A percentile compares a stretch with the other conserved stretches of the same genome.
Evolutionary conservation across 2,888 invertebrate genomes (phyloP).

Genomic region (Microplitis manilae): DNA sequence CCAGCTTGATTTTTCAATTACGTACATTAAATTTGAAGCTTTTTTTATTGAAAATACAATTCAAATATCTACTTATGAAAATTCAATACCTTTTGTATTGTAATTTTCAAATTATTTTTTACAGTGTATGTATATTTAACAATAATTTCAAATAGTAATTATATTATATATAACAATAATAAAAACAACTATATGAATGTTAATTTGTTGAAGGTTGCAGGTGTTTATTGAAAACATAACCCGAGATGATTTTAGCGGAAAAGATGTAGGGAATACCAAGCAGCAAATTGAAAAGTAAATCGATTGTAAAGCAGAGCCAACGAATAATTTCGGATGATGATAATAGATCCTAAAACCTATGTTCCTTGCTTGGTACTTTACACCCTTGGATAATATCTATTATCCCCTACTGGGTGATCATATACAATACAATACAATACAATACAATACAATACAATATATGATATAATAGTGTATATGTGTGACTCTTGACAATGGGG

Average conservation of each 20-base stretch:
- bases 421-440: not conserved
- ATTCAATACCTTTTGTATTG: too few species aligned
- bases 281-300: constrained; percentile 65
- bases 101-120: too few species aligned
- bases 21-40: too few species aligned
- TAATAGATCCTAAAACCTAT: constrained; percentile 58
- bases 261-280: constrained; percentile 6
- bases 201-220: not conserved
- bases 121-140: too few species aligned
- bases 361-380: constrained; percentile 48
- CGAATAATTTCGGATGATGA: constrained; percentile 68
- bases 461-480: not conserved
- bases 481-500: constrained; percentile 37
- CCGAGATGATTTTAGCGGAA: not conserved
- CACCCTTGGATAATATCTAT: constrained; percentile 19
- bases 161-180: too few species aligned
- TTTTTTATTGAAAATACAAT: too few species aligned
- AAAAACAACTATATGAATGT: too few species aligned
- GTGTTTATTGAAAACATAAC: not conserved
- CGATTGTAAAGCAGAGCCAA: constrained; percentile 66
- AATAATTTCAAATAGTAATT: too few species aligned
- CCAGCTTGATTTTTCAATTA: too few species aligned
- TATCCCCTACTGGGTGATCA: not conserved
- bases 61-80: too few species aligned
- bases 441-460: too few species aligned